Base-by-base conservation (phyloP, 2,797 vertebrate genomes). In the Pangasius krempfi region DNA sequence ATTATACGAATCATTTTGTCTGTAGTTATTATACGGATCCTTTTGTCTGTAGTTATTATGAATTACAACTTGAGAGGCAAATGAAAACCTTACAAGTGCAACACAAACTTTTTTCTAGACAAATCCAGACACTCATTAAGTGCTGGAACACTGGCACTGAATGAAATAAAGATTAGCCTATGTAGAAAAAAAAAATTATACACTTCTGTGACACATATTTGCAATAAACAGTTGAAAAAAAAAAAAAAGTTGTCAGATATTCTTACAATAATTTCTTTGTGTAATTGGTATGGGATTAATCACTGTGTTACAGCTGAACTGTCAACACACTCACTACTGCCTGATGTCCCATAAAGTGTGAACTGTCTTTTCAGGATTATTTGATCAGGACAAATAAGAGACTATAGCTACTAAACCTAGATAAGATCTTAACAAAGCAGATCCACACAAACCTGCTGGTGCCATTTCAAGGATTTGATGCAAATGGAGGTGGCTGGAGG, bases 391-490 rank as follows among this genome's bases (percentile, higher is more conserved):
- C 20, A 14, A 40, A 80, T 58, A 37, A 58, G 0, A 14, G 18
- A 14, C 22, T 44, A 22, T 75, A 5, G 40, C 40, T 27, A 27
- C 4, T 44, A 58, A 37, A 81, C 8, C 9, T 3, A 82, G 56
- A 82, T 14, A 37, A 60, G 33, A 82, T 60, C 79, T 60, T 25
- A 27, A 62, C 58, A 82, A 64, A 66, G 40, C 60, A 66, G 58
- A 83, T 82, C 12, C 80, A 44, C 80, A 82, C 22, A 70, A 70
- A 85, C 18, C 60, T 30, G 33, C 81, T 72, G 72, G 72, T 66
- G 81, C 62, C 52, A 68, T 79, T 87, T 87, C 62, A 47, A 87
- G 81, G 89, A 87, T 79, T 62, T 79, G 6, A 87, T 89, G 86
- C 89, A 87, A 89, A 87, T 72, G 30, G 64, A n/a, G 33, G 85